Evolutionary conservation across 2,888 invertebrate genomes (phyloP).

Genomic region (Euplagia quadripunctaria): DNA sequence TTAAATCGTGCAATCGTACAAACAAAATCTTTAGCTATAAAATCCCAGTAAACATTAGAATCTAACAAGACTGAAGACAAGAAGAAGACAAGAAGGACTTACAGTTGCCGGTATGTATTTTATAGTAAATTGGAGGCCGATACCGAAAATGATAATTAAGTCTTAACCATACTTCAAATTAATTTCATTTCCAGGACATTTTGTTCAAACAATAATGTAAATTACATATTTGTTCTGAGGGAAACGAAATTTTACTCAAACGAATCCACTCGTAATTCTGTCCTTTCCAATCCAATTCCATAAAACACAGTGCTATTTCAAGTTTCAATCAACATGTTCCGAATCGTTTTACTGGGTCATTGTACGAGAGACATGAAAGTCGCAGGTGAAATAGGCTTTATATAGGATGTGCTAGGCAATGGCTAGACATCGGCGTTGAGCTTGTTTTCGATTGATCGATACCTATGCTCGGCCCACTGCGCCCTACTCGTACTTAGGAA

Average conservation of each 20-base stretch:
- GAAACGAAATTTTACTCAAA: conserved; percentile 30
- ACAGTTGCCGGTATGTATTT: neutral
- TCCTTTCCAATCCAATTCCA: conserved; percentile 65
- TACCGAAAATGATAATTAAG: neutral
- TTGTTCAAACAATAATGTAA: conserved; percentile 42
- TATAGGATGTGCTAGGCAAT: conserved; percentile 68
- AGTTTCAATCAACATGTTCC: conserved; percentile 73
- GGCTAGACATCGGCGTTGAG: conserved; percentile 73
- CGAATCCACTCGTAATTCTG: conserved; percentile 47
- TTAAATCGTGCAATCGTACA: neutral
- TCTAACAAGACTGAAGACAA: neutral
- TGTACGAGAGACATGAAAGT: conserved; percentile 71
- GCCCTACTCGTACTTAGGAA: conserved; percentile 82
- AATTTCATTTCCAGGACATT: conserved; percentile 25
- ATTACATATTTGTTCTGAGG: conserved; percentile 34
- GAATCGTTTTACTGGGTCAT: conserved; percentile 78
- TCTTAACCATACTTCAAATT: neutral
- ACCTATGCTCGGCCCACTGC: conserved; percentile 72
- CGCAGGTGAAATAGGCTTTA: conserved; percentile 72
- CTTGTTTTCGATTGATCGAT: conserved; percentile 84
- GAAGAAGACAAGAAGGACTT: neutral
- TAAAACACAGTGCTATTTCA: conserved; percentile 67
- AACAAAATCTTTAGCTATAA: too few relatives aligned
- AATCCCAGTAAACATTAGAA: neutral
- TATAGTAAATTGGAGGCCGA: neutral